Base-by-base conservation (phyloP, 2,797 vertebrate genomes). In the Propithecus deckenii region DNA sequence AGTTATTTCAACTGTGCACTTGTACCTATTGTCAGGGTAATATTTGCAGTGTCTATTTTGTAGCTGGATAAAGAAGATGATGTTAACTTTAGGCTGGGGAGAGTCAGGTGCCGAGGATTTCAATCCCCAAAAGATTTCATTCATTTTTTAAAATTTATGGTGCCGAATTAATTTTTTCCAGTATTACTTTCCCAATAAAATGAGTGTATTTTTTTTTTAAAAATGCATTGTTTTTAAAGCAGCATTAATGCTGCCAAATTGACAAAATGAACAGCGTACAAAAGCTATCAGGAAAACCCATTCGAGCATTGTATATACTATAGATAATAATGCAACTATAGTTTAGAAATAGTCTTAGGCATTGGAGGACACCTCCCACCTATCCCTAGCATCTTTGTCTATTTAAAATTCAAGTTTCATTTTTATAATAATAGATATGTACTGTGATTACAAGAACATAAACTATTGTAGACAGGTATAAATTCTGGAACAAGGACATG, bases 131-230 rank as follows among this genome's bases (percentile, higher is more conserved):
- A 78, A 41, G 80, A 3, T 32, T 93, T 93, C 57, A n/a, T 85
- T 89, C 55, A 61, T 92, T 89, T 91, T 91, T 76, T 72, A 72
- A 28, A 86, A 86, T 80, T 92, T 93, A 61, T 76, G n/a, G 2
- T n/a, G 28, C 7, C 35, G 28, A 92, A 95, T 96, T 97, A 30
- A 90, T 86, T 89, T 91, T 83, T 93, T 75, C 43, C 23, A 28
- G 17, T 76, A 76, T 90, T 90, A 89, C 50, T 79, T 96, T 88
- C 28, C 32, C 96, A 86, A 96, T 97, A 95, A 96, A 20, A 86
- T 88, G 25, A 72, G 14, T 46, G 22, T 65, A 57, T 61, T 88
- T 79, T 35, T 88, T 78, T 96, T 87, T 10, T 3, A 41, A 41
- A 96, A 86, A 25, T 23, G 5, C 76, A 52, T 91, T 92, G 52